Evolutionary conservation across 2,113 vertebrate species (phyloP).

Genomic region (Tursiops truncatus): DNA sequence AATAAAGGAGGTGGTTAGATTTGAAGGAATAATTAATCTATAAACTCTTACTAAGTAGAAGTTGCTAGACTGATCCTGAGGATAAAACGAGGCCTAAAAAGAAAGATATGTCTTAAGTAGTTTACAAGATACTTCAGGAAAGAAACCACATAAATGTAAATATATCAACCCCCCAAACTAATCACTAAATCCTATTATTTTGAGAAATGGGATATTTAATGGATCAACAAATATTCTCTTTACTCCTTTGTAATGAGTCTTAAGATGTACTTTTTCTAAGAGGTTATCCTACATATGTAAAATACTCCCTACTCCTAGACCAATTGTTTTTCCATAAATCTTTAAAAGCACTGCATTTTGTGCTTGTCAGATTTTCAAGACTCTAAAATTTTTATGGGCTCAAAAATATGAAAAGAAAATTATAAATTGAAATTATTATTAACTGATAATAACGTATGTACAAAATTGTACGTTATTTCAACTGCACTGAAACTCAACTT

Average conservation of each 20-base stretch:
- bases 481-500: not conserved
- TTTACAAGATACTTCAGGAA: not conserved
- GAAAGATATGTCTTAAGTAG: not conserved
- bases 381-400: not conserved
- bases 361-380: not conserved
- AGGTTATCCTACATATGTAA: not conserved
- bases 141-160: not conserved
- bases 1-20: not conserved
- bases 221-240: not conserved
- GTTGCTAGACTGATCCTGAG: not conserved
- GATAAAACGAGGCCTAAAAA: not conserved
- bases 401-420: slow-evolving; percentile 25
- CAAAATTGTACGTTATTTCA: not conserved
- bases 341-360: not conserved
- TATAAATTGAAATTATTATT: not conserved
- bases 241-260: not conserved
- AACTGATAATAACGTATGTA: not conserved
- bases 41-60: not conserved
- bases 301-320: not conserved
- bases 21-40: not conserved
- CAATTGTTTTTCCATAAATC: not conserved
- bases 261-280: not conserved
- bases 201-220: not conserved
- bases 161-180: not conserved
- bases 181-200: not conserved